Evolutionary conservation across 2,888 invertebrate genomes (phyloP).

Genomic region (Rhimphoctona megacephalus): DNA sequence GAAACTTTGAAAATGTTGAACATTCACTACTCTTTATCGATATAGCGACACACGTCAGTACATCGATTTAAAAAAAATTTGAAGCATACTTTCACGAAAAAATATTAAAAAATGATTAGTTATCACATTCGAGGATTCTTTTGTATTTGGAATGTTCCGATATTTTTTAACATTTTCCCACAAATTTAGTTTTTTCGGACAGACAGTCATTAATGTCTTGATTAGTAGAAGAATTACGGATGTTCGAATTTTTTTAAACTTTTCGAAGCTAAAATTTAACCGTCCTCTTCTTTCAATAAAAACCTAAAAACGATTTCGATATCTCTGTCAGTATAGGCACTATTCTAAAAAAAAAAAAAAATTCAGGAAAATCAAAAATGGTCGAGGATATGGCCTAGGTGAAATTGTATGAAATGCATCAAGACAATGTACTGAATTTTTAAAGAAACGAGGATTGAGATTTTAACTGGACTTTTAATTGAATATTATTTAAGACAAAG

Average conservation of each 20-base stretch:
- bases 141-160: too few relatives aligned
- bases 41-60: too few relatives aligned
- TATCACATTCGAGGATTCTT: too few relatives aligned
- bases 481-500: conserved; percentile 72
- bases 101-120: too few relatives aligned
- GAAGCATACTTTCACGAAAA: too few relatives aligned
- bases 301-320: background rate
- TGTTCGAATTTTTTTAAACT: background rate
- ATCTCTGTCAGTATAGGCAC: background rate
- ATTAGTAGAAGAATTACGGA: background rate
- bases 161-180: too few relatives aligned
- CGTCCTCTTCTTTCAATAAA: background rate
- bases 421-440: background rate
- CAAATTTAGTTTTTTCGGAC: too few relatives aligned
- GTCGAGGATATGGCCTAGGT: background rate
- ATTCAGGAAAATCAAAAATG: background rate
- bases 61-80: too few relatives aligned
- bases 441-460: conserved; percentile 73
- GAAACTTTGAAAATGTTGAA: too few relatives aligned
- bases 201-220: background rate
- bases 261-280: background rate
- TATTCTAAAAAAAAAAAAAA: background rate
- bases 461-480: conserved; percentile 80
- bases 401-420: background rate
- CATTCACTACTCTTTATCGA: too few relatives aligned